Evolutionary conservation across 53 echinoderm and acorn worm species (phyloP).

Genomic region (Temnopleurus reevesii): DNA sequence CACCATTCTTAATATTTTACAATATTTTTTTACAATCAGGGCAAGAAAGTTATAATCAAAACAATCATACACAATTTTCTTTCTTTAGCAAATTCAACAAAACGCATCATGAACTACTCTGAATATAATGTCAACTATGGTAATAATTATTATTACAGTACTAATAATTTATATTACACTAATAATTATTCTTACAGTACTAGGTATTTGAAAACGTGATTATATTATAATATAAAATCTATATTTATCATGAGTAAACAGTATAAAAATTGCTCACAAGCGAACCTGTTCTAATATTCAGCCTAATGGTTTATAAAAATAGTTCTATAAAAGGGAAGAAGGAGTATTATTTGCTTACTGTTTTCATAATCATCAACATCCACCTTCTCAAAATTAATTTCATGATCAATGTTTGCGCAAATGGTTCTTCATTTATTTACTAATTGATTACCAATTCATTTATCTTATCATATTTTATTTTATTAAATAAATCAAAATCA

Average conservation of each 20-base stretch:
- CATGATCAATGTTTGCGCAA: not conserved
- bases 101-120: not conserved
- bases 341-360: not conserved
- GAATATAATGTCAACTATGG: not conserved
- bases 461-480: not conserved
- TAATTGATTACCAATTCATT: not conserved
- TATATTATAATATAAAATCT: not conserved
- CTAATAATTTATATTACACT: not conserved
- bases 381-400: not conserved
- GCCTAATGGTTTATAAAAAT: not conserved
- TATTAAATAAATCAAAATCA: no score
- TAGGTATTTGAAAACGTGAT: not conserved
- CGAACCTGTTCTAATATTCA: not conserved
- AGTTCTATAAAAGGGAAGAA: constrained; percentile 21
- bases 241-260: not conserved
- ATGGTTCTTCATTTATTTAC: no score
- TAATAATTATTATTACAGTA: not conserved
- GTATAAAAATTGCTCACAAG: not conserved
- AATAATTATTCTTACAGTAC: not conserved
- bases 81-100: not conserved
- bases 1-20: not conserved
- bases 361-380: not conserved
- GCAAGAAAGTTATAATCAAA: constrained; percentile 11
- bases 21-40: not conserved
- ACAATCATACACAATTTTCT: not conserved